Conservation (phyloP, 2,113 vertebrate species). For the Glaucomys volans region DNA sequence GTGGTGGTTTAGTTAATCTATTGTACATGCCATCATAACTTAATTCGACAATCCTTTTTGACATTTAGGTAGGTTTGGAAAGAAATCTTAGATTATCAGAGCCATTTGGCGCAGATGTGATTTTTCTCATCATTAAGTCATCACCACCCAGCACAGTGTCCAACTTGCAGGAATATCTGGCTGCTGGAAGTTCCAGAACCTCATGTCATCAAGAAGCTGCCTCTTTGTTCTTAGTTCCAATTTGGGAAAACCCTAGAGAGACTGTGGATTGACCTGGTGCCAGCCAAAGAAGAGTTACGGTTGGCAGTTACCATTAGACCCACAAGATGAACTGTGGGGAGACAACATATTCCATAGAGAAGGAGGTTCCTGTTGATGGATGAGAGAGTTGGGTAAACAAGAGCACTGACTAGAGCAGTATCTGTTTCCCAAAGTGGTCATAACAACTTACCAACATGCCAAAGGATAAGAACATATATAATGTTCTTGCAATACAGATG, state of each 20-base stretch:
- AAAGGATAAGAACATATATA: neutral
- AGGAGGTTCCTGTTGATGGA: slow-evolving; percentile 32
- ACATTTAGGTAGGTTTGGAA: slow-evolving; percentile 40
- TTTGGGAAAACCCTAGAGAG: slow-evolving; percentile 41
- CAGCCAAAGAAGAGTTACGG: slow-evolving; percentile 16
- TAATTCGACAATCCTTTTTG: slow-evolving; percentile 35
- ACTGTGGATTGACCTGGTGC: neutral
- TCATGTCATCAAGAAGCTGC: slow-evolving; percentile 18
- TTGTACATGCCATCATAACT: neutral
- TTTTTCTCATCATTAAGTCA: neutral
- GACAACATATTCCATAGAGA: slow-evolving; percentile 14
- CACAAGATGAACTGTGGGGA: slow-evolving; percentile 8
- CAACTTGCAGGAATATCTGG: neutral
- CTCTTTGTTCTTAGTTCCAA: slow-evolving; percentile 35
- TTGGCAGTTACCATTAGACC: neutral
- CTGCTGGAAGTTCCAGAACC: slow-evolving; percentile 1
- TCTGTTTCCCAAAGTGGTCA: neutral
- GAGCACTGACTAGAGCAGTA: neutral
- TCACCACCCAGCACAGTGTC: neutral
- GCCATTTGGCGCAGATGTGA: neutral
- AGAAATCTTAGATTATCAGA: neutral
- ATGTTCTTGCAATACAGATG: neutral
- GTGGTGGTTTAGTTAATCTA: neutral
- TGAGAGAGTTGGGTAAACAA: neutral
- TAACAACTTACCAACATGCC: neutral